Conservation (phyloP, 2,113 vertebrate genomes). For the Accipiter virgatus region DNA sequence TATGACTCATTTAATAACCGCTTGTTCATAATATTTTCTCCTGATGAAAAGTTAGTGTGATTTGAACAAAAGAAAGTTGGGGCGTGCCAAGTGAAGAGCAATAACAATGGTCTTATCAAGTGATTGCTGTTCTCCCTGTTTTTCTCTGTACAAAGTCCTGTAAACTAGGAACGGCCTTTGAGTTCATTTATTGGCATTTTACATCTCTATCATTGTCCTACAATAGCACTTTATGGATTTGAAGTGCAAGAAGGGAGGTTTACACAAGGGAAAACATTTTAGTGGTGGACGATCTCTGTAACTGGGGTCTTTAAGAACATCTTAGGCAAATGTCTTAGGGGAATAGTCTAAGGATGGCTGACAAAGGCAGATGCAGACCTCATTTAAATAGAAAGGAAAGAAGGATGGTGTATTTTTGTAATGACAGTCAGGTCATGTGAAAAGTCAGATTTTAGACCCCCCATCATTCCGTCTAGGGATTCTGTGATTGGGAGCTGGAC, state of each 20-base stretch:
- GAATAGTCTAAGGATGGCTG: neutral
- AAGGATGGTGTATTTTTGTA: neutral
- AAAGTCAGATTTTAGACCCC: neutral
- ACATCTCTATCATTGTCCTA: neutral
- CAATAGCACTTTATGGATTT: neutral
- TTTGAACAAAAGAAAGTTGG: neutral
- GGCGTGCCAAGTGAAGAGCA: neutral
- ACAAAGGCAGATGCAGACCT: neutral
- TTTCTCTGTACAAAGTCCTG: neutral
- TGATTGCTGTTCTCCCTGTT: neutral
- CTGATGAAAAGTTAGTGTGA: neutral
- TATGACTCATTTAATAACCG: neutral
- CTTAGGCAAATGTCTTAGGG: neutral
- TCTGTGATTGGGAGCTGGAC: neutral
- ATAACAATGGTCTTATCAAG: neutral
- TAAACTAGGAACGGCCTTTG: neutral
- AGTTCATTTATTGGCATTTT: neutral
- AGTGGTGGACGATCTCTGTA: neutral
- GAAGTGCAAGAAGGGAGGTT: neutral
- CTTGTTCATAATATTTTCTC: neutral
- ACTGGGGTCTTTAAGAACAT: neutral
- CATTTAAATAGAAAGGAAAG: neutral
- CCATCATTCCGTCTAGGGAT: neutral
- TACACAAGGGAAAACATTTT: neutral
- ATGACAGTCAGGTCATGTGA: neutral